These are phyloP conservation scores for Hofmannophila pseudospretella DNA, from an alignment of 2,888 invertebrate genomes.

Conservation along the genomic window DNA sequence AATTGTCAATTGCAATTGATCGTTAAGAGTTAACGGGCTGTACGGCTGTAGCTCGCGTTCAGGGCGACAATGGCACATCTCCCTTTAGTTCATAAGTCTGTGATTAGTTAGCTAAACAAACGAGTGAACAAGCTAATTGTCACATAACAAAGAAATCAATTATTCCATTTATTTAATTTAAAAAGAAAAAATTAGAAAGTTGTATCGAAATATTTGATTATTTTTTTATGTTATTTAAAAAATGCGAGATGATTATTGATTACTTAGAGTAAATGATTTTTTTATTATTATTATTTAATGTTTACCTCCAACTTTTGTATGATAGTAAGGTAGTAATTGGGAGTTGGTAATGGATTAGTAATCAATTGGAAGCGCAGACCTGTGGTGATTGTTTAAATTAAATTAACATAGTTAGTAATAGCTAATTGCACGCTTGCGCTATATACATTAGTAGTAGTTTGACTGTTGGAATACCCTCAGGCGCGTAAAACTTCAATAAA, in stretches of 20 bases:
- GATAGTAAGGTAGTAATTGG: conserved; percentile 50
- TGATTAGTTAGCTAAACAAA: conserved; percentile 49
- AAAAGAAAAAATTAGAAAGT: conserved; percentile 47
- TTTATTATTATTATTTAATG: conserved; percentile 49
- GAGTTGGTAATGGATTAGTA: conserved; percentile 48
- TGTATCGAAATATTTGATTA: conserved; percentile 64
- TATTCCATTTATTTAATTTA: conserved; percentile 71
- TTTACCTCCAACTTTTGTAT: conserved; percentile 63
- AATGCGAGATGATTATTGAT: conserved; percentile 57
- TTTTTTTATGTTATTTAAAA: conserved; percentile 73
- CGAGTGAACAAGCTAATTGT: conserved; percentile 31
- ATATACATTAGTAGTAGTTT: conserved; percentile 25
- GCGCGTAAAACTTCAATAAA: too few relatives aligned
- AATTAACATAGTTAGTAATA: conserved; percentile 34
- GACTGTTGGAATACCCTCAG: conserved; percentile 13
- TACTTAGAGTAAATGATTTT: conserved; percentile 66
- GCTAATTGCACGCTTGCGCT: conserved; percentile 39
- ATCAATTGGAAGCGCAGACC: conserved; percentile 32
- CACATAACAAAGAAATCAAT: conserved; percentile 58
- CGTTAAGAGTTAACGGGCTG: too few relatives aligned
- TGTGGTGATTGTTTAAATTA: conserved; percentile 20
- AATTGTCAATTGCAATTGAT: too few relatives aligned
- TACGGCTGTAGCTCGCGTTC: too few relatives aligned
- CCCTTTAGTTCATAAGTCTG: too few relatives aligned
- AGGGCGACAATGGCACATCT: too few relatives aligned